Percentiles rank a stretch among this genome's conserved stretches.
Evolutionary conservation across 2,113 vertebrate genomes (phyloP).

Genomic region (Cavia aperea): DNA sequence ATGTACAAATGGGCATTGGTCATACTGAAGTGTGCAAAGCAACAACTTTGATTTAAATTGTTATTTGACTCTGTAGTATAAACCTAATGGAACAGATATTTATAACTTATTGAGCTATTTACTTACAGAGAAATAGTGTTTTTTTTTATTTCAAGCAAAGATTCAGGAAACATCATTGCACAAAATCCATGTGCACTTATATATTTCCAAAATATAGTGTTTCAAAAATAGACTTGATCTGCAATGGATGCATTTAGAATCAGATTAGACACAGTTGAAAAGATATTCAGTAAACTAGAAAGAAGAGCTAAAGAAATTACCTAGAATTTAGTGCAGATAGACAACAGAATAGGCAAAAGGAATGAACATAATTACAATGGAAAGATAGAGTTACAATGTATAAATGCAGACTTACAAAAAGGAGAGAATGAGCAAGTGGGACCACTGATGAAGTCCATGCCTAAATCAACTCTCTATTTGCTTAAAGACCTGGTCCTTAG

Average conservation of each 20-base stretch:
- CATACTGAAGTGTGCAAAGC: not conserved
- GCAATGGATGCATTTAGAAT: not conserved
- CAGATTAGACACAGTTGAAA: not conserved
- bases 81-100: not conserved
- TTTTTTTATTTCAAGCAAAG: constrained; percentile 28
- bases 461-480: not conserved
- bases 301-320: not conserved
- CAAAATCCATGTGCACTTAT: not conserved
- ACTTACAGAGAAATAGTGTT: not conserved
- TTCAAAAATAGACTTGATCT: not conserved
- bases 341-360: not conserved
- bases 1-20: not conserved
- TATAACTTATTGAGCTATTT: constrained; percentile 9
- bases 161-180: not conserved
- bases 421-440: not conserved
- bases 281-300: not conserved
- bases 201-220: not conserved
- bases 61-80: not conserved
- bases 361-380: not conserved
- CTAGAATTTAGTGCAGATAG: not conserved
- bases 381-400: not conserved
- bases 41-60: not conserved
- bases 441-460: not conserved
- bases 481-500: not conserved
- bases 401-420: not conserved